Evolutionary conservation across 2,113 vertebrate genomes (phyloP).

Genomic region (Junco hyemalis): DNA sequence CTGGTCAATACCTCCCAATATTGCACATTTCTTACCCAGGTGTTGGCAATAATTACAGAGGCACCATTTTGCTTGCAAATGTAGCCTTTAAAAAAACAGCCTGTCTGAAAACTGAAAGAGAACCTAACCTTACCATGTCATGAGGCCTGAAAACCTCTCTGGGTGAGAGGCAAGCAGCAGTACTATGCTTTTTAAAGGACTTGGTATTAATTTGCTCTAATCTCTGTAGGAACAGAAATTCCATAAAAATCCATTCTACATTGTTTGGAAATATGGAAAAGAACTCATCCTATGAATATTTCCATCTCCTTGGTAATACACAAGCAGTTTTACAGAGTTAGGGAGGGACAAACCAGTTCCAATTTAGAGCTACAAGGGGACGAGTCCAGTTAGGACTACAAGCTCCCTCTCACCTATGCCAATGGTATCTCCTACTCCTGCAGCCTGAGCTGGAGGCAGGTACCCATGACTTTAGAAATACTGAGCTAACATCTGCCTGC

Average conservation of each 20-base stretch:
- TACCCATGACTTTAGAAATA: fast-evolving
- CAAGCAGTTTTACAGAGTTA: neutral
- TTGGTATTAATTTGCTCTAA: neutral
- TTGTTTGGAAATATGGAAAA: neutral
- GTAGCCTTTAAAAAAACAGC: neutral
- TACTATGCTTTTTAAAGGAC: neutral
- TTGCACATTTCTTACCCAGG: neutral
- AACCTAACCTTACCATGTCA: neutral
- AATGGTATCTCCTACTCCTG: fast-evolving
- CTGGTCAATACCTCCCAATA: neutral
- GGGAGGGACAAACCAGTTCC: neutral
- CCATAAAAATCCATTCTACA: neutral
- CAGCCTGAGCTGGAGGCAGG: neutral
- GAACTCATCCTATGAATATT: fast-evolving
- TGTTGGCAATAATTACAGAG: neutral
- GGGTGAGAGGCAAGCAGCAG: neutral
- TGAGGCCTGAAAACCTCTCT: neutral
- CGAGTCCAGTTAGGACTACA: neutral
- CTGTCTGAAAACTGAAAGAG: neutral
- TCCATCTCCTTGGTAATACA: neutral
- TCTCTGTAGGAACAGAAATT: neutral
- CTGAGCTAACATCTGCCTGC: neutral
- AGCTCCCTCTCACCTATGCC: neutral
- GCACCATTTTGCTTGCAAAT: neutral
- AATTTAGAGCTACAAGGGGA: neutral